Conservation (phyloP, 2,888 invertebrate species). For the Agrotis puta region DNA sequence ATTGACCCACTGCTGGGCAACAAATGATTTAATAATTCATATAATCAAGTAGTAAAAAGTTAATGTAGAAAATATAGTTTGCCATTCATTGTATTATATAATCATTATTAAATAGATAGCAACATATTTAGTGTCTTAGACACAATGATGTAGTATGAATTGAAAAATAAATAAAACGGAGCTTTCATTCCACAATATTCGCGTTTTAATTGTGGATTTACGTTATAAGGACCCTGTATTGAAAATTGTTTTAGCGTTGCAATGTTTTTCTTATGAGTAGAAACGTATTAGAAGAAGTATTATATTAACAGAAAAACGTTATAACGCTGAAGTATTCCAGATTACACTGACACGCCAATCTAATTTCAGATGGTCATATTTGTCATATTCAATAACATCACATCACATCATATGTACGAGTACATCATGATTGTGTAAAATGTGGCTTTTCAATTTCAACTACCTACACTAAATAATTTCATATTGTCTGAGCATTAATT, state of each 20-base stretch:
- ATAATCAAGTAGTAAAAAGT: too few relatives aligned
- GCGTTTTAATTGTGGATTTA: slow-evolving; percentile 3
- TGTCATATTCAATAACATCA: not conserved
- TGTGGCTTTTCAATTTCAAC: not conserved
- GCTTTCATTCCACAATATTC: not conserved
- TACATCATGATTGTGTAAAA: not conserved
- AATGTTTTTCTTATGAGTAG: not conserved
- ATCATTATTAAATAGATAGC: too few relatives aligned
- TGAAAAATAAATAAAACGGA: not conserved
- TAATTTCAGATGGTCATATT: too few relatives aligned
- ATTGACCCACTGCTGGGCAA: too few relatives aligned
- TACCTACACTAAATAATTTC: not conserved
- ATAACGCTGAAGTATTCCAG: not conserved
- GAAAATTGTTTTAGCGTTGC: not conserved
- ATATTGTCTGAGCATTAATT: not conserved
- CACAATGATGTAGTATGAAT: not conserved
- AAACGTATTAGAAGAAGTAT: not conserved
- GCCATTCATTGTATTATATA: too few relatives aligned
- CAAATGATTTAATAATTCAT: too few relatives aligned
- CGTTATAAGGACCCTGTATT: not conserved
- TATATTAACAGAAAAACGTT: not conserved
- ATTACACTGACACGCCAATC: not conserved
- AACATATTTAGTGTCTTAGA: not conserved
- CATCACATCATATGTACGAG: too few relatives aligned
- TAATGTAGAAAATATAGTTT: too few relatives aligned